A percentile compares a stretch with the other conserved stretches of the same genome.
phyloP scores from a whole-genome alignment of 2,888 invertebrate genomes.

The Glyphotaelius pellucidus region DNA sequence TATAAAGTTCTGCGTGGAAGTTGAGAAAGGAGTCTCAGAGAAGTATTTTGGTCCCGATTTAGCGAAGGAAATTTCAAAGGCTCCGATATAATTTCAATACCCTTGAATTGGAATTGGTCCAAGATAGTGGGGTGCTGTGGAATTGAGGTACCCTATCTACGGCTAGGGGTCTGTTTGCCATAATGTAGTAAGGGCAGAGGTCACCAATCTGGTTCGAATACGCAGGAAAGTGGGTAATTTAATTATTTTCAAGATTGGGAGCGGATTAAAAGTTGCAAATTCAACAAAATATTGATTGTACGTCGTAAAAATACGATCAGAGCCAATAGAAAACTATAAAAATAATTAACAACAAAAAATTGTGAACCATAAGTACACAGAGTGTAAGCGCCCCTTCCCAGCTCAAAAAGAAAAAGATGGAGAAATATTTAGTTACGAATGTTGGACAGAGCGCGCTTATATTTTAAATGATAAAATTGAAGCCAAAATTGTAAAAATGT shows the following conservation, averaged over 20 bases:
- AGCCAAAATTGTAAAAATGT: no score
- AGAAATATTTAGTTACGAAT: no score
- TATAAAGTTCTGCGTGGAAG: background rate
- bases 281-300: background rate
- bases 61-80: background rate
- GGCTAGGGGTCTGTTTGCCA: background rate
- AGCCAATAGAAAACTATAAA: background rate
- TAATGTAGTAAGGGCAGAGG: background rate
- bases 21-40: background rate
- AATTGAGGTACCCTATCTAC: background rate
- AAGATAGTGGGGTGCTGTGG: background rate
- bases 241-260: background rate
- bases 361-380: no score
- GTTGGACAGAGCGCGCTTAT: no score
- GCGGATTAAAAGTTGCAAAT: background rate
- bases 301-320: background rate
- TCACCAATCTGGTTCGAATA: background rate
- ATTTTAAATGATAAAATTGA: no score
- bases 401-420: no score
- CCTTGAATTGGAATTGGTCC: background rate
- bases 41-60: background rate
- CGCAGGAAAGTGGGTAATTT: background rate
- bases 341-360: no score
- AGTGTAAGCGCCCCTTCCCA: no score
- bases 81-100: constrained; percentile 2